Evolutionary conservation across 2,888 invertebrate genomes (phyloP).

Genomic region (Lasioglossum morio): DNA sequence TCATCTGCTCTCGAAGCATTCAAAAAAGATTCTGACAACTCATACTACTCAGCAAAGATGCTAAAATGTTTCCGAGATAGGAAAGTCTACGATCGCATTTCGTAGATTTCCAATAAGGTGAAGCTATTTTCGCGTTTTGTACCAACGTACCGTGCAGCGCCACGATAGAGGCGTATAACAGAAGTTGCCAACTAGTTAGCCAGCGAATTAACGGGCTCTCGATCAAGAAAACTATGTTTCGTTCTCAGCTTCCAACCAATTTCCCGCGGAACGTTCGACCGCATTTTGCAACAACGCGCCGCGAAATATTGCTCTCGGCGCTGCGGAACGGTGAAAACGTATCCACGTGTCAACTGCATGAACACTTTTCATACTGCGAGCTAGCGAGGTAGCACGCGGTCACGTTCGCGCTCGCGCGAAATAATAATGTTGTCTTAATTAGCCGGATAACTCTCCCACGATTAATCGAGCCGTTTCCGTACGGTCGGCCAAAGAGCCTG

Average conservation of each 20-base stretch:
- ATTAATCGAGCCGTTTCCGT: constrained; percentile 29
- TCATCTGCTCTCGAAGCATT: not conserved
- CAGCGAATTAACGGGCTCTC: constrained; percentile 19
- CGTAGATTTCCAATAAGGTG: not conserved
- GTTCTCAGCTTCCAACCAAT: constrained; percentile 27
- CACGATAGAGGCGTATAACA: not conserved
- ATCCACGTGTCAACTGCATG: constrained; percentile 18
- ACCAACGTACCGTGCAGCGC: not conserved
- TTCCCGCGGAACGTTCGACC: constrained; percentile 32
- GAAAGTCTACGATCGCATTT: not conserved
- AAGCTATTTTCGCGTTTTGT: not conserved
- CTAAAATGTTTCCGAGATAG: not conserved
- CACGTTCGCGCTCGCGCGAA: not conserved
- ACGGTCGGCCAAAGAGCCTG: constrained; percentile 20
- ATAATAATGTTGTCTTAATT: constrained; percentile 46
- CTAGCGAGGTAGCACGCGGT: not conserved
- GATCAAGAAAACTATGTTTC: constrained; percentile 52
- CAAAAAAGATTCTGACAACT: not conserved
- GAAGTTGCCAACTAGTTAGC: not conserved
- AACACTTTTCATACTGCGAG: constrained; percentile 31
- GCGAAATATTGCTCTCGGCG: constrained; percentile 16
- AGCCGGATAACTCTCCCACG: constrained; percentile 43
- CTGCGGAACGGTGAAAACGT: not conserved
- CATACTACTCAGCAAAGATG: too few species aligned
- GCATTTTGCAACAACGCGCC: constrained; percentile 12